A percentile compares a stretch with the other conserved stretches of the same genome.
Conservation (phyloP, 2,888 invertebrate species). For the Drosophila rellima region DNA sequence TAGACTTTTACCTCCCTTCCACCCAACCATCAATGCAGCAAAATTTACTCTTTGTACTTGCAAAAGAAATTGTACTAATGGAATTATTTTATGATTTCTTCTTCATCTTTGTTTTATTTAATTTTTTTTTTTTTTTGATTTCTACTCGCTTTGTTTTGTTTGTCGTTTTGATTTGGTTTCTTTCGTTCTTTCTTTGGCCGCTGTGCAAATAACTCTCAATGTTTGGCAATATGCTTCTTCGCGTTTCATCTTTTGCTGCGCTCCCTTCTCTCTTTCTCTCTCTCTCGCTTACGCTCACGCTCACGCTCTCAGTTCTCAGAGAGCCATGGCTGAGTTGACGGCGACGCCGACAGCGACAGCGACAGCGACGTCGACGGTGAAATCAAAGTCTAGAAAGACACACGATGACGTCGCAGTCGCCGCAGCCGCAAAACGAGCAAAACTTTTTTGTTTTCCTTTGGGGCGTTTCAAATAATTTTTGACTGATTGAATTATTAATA, state of each 20-base stretch:
- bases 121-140: slow-evolving; percentile 21
- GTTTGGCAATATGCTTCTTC: slow-evolving; percentile 18
- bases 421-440: slow-evolving; percentile 49
- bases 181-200: slow-evolving; percentile 35
- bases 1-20: neutral
- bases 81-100: slow-evolving; percentile 82
- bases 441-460: slow-evolving; percentile 82
- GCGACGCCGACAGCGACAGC: slow-evolving; percentile 11
- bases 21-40: slow-evolving; percentile 15
- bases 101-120: slow-evolving; percentile 20
- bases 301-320: neutral
- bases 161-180: slow-evolving; percentile 72
- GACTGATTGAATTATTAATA: slow-evolving; percentile 85
- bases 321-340: neutral
- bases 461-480: slow-evolving; percentile 79
- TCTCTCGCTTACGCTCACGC: neutral
- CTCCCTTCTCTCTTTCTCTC: slow-evolving; percentile 13
- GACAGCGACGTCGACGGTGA: slow-evolving; percentile 10
- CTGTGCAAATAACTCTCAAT: slow-evolving; percentile 72
- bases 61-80: slow-evolving; percentile 85
- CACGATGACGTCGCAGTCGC: slow-evolving; percentile 30
- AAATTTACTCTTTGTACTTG: slow-evolving; percentile 84
- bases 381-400: slow-evolving; percentile 57
- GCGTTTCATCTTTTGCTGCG: slow-evolving; percentile 48
- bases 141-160: slow-evolving; percentile 67